Conservation (phyloP, 2,113 vertebrate species). For the Scatophagus argus region DNA sequence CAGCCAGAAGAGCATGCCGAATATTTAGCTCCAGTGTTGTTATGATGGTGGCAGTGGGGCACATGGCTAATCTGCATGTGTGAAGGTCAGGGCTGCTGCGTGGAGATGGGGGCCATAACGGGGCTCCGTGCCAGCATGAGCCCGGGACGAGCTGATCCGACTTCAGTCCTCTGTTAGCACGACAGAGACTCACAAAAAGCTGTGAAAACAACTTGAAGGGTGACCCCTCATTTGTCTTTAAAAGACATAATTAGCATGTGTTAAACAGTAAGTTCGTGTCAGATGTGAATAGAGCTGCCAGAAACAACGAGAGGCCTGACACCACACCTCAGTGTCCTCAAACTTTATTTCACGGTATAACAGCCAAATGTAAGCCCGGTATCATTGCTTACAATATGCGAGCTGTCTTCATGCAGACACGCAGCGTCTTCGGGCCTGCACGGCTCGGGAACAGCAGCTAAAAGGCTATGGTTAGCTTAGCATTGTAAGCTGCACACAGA, state of each 20-base stretch:
- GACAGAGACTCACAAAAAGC: not conserved
- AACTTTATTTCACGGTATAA: not conserved
- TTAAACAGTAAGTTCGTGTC: not conserved
- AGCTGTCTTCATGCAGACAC: not conserved
- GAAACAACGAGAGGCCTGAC: not conserved
- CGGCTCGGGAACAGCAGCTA: constrained; percentile 11
- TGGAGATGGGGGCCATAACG: constrained; percentile 84
- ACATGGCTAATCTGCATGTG: constrained; percentile 94
- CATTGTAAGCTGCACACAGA: constrained; percentile 56
- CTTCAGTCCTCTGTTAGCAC: not conserved
- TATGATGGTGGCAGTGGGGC: constrained; percentile 79
- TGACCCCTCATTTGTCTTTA: constrained; percentile 5
- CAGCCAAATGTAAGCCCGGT: not conserved
- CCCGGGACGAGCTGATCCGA: not conserved
- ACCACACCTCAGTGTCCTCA: not conserved
- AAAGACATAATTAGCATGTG: constrained; percentile 12
- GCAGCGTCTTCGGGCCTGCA: constrained; percentile 9
- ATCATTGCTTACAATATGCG: not conserved
- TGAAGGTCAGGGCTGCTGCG: constrained; percentile 88
- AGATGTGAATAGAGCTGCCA: constrained; percentile 14
- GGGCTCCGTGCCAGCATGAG: constrained; percentile 84
- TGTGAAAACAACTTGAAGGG: not conserved
- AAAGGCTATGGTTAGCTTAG: constrained; percentile 42
- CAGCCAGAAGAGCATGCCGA: not conserved
- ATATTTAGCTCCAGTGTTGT: constrained; percentile 74